These are phyloP conservation scores for Silurus lanzhouensis DNA, from an alignment of 2,797 vertebrate genomes.

Conservation along the genomic window DNA sequence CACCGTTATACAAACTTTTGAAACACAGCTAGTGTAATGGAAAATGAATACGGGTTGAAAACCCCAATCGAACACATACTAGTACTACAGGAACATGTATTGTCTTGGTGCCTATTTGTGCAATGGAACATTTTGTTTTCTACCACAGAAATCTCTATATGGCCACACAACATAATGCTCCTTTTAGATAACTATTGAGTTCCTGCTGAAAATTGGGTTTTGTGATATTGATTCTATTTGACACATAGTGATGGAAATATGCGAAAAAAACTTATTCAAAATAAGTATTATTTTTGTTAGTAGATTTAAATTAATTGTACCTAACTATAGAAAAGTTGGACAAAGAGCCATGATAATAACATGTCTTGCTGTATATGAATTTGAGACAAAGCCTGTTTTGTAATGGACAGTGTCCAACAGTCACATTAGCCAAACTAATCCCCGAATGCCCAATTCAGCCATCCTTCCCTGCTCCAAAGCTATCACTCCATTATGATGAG, in stretches of 20 bases:
- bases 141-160: not conserved
- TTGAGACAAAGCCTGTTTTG: not conserved
- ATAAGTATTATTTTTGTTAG: too few species aligned
- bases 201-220: not conserved
- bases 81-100: not conserved
- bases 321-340: not conserved
- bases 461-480: slow-evolving; percentile 35
- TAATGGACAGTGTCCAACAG: slow-evolving; percentile 7
- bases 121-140: not conserved
- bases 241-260: not conserved
- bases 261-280: not conserved
- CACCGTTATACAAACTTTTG: too few species aligned
- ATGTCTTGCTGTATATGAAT: not conserved
- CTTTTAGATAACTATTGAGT: not conserved
- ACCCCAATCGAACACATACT: not conserved
- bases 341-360: not conserved
- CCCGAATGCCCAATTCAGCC: slow-evolving; percentile 38
- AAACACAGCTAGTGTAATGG: not conserved
- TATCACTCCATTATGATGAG: slow-evolving; percentile 47
- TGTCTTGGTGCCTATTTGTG: not conserved
- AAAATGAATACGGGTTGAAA: not conserved
- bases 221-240: not conserved
- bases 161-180: not conserved
- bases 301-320: too few species aligned
- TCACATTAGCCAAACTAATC: slow-evolving; percentile 33